Conservation (phyloP, 2,113 vertebrate genomes). For the Scopus umbretta region DNA sequence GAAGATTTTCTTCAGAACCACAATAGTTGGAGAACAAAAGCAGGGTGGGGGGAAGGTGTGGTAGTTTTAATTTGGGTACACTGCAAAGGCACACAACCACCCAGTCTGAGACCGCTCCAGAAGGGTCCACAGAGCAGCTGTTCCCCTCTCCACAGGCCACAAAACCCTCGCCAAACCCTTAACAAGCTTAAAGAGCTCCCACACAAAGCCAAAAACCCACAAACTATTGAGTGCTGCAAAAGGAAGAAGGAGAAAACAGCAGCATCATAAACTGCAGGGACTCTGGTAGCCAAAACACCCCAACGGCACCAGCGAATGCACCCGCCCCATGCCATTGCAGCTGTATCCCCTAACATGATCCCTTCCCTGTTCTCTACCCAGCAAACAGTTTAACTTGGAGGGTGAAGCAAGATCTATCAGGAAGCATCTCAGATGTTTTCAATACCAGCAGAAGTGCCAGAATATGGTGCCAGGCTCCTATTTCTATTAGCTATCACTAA, state of each 20-base stretch:
- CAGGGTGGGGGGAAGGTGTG: background rate
- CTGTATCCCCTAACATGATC: background rate
- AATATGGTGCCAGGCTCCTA: background rate
- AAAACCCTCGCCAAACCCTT: background rate
- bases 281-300: background rate
- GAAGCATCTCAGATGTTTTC: background rate
- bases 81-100: background rate
- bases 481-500: background rate
- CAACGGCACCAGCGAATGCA: rapidly evolving
- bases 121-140: background rate
- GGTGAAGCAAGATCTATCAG: background rate
- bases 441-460: background rate
- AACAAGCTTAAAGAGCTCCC: background rate
- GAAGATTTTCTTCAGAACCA: background rate
- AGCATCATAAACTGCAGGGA: background rate
- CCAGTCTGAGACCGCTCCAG: background rate
- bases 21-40: background rate
- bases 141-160: background rate
- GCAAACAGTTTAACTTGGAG: background rate
- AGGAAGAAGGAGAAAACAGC: background rate
- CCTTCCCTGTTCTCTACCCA: background rate
- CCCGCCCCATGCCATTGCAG: rapidly evolving
- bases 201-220: background rate
- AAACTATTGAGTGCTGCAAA: background rate
- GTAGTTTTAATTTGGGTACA: background rate